Base-by-base conservation (phyloP, 2,113 vertebrate genomes). In the Python bivittatus region DNA sequence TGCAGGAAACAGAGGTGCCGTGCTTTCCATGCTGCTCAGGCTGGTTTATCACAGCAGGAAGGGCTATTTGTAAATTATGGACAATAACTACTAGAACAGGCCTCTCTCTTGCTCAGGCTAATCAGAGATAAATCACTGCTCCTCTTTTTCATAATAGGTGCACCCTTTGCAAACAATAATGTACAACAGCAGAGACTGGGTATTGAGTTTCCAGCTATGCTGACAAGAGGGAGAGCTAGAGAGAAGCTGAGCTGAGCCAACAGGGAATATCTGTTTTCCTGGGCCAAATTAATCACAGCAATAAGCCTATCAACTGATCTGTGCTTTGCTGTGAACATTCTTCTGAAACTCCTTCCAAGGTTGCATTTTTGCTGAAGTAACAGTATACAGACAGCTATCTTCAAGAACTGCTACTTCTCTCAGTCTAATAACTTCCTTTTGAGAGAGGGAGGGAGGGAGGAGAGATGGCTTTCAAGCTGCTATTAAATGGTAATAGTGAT, bases 121-220 rank as follows among this genome's bases (percentile, higher is more conserved):
- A 85, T 88, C 83, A 33, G 29, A 86, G 84, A 92, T 89, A 92
- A 92, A 92, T 93, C 90, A 54, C 54, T 6, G 42, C 88, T 79
- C 53, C 25, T 79, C 89, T 79, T n/a, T 60, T 38, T 86, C 15
- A 27, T 38, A 64, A 38, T 12, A n/a, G 56, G 44, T 56, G 68
- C 33, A 27, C 57, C 20, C 52, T 86, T 53, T 44, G 38, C 60
- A 89, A 58, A 83, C 22, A 68, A 64, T 33, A 17, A 88, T 53
- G 72, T 48, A 68, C 29, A 84, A 27, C 29, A 79, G 27, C 17
- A 38, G 42, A 38, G 64, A 91, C 57, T 7, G 48, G 68, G 38
- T 42, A 53, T 52, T 38, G 52, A 57, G 48, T 33, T 68, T 86
- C 42, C 48, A 86, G 79, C 72, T 56, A 68, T 84, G 90, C 91